Conservation (phyloP, 2,888 invertebrate species). For the Sarcophaga subvicina region DNA sequence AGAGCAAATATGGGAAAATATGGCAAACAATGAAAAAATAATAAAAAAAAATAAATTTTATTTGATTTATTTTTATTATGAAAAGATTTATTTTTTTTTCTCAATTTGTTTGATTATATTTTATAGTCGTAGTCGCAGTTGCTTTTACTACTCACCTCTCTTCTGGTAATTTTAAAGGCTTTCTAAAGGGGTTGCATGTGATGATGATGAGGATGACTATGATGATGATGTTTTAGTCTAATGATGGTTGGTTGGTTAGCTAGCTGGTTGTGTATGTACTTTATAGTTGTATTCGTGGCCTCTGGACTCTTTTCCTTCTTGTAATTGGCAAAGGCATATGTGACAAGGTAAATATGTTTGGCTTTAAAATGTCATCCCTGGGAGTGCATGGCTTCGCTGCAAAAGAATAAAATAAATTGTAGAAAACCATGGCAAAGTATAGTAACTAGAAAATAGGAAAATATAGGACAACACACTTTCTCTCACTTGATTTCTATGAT, state of each 20-base stretch:
- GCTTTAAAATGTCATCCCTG: neutral
- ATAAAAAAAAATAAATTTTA: slow-evolving; percentile 16
- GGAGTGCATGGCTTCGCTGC: neutral
- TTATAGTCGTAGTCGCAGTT: no score
- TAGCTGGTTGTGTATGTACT: neutral
- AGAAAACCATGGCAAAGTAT: neutral
- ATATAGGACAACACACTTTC: neutral
- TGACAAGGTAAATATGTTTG: slow-evolving; percentile 4
- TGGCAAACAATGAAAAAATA: no score
- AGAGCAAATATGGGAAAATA: neutral
- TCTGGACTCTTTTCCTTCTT: neutral
- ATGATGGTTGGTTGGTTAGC: no score
- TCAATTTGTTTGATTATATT: neutral
- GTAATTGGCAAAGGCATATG: neutral
- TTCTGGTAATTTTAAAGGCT: no score
- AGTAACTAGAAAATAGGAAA: neutral
- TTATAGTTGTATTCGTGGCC: neutral
- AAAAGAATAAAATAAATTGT: neutral
- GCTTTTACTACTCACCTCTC: no score
- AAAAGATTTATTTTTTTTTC: neutral
- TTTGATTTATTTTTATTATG: neutral
- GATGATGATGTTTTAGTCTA: no score
- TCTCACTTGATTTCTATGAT: neutral
- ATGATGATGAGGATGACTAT: neutral
- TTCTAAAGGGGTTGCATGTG: neutral